Base-by-base conservation (phyloP, 2,113 vertebrate genomes). In the Marmota monax region DNA sequence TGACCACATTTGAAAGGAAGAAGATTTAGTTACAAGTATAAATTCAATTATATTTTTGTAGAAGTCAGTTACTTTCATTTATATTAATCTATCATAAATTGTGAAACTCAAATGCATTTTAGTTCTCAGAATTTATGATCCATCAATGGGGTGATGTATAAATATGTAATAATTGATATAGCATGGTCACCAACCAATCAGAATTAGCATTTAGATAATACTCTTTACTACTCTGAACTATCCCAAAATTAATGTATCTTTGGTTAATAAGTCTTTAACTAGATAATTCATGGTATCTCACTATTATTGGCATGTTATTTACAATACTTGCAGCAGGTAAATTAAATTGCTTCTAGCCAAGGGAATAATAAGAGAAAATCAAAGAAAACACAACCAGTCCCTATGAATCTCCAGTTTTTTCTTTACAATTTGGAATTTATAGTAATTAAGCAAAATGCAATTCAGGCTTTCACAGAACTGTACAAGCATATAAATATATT, bases 61-160 rank as follows among this genome's bases (percentile, higher is more conserved):
- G 90, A 96, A 56, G 27, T 67, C 82, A 87, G 27, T 63, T 76
- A 85, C 4, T 93, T 82, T 85, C 51, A 51, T 56, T 77, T 61
- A 34, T 45, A 80, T 77, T 65, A 72, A 78, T 16, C 3, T 39
- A 51, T 87, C 29, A 80, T 16, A 92, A 88, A n/a, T 53, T 84
- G 27, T 37, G 3, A 20, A 90, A 90, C 13, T 79, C 5, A 70
- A 82, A 45, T 82, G 37, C 6, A 88, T 65, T 78, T 84, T 16
- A 74, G 5, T 77, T 91, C 14, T 96, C 56, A 92, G 61, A 90
- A 96, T 58, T 74, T 45, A 76, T 63, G 65, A 86, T 2, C 4
- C 22, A 58, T 83, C 53, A 45, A 45, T 70, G 12, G 2, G 20
- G 72, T 65, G 22, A 77, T 16, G 23, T 74, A 39, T 82, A 92